These are phyloP conservation scores for Formica aserva DNA, from an alignment of 2,888 invertebrate genomes.

Conservation along the genomic window DNA sequence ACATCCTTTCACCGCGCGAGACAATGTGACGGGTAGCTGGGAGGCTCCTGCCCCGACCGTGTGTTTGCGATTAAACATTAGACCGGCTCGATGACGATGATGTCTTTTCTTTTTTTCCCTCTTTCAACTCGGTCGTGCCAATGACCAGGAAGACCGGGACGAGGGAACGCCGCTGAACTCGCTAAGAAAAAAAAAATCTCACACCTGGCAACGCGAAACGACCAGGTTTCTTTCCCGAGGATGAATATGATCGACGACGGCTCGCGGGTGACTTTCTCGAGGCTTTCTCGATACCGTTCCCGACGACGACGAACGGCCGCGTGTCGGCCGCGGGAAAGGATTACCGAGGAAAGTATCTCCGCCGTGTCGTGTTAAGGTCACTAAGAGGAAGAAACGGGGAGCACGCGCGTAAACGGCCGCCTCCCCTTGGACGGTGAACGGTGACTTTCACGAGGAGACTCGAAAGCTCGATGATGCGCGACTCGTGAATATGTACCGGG, in stretches of 20 bases:
- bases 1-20: conserved; percentile 64
- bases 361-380: conserved; percentile 59
- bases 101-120: not conserved
- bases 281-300: conserved; percentile 40
- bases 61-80: conserved; percentile 41
- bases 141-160: not conserved
- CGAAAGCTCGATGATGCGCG: conserved; percentile 59
- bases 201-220: not conserved
- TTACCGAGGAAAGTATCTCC: conserved; percentile 65
- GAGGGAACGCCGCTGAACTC: not conserved
- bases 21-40: conserved; percentile 35
- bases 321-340: conserved; percentile 57
- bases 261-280: conserved; percentile 52
- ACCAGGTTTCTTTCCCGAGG: conserved; percentile 23
- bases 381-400: conserved; percentile 52
- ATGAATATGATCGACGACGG: conserved; percentile 43
- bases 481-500: not conserved
- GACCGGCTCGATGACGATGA: not conserved
- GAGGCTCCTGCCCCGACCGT: not conserved
- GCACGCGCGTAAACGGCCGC: conserved; percentile 42
- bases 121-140: not conserved
- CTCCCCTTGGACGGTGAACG: conserved; percentile 61
- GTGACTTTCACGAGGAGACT: conserved; percentile 70
- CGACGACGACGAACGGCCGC: conserved; percentile 19
- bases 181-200: not conserved